Evolutionary conservation across 2,797 vertebrate species (phyloP).

Genomic region (Hypotaenidia okinawae): DNA sequence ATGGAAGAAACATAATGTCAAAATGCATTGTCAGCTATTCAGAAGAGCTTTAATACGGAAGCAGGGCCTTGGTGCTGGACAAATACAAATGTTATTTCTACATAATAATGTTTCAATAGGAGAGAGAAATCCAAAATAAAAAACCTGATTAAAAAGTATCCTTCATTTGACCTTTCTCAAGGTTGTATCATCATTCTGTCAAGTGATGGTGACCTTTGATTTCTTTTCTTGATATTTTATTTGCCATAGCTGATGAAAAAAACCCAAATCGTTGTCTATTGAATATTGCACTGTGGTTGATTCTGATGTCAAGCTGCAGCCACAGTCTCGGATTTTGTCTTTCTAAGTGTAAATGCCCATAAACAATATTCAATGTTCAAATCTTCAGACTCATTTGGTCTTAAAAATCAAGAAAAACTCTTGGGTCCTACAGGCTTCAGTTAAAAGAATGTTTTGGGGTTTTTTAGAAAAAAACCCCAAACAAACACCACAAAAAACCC

Average conservation of each 20-base stretch:
- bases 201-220: slow-evolving; percentile 40
- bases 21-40: not conserved
- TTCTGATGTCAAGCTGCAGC: slow-evolving; percentile 2
- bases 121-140: not conserved
- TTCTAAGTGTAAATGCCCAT: not conserved
- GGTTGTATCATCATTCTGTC: not conserved
- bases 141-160: not conserved
- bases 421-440: not conserved
- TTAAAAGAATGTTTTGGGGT: not conserved
- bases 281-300: not conserved
- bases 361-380: not conserved
- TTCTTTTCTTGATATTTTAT: slow-evolving; percentile 47
- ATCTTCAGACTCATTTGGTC: not conserved
- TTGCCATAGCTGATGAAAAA: slow-evolving; percentile 42
- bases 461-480: no score
- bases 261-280: slow-evolving; percentile 43
- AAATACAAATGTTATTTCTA: not conserved
- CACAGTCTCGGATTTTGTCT: slow-evolving; percentile 14
- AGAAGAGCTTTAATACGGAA: not conserved
- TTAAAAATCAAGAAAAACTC: not conserved
- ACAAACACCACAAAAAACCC: no score
- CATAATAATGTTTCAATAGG: not conserved
- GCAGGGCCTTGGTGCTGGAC: not conserved
- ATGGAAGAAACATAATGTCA: not conserved
- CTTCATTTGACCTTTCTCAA: slow-evolving; percentile 42